These are phyloP conservation scores for Gryllus bimaculatus DNA, from an alignment of 1,140 invertebrate genomes.

Conservation along the genomic window DNA sequence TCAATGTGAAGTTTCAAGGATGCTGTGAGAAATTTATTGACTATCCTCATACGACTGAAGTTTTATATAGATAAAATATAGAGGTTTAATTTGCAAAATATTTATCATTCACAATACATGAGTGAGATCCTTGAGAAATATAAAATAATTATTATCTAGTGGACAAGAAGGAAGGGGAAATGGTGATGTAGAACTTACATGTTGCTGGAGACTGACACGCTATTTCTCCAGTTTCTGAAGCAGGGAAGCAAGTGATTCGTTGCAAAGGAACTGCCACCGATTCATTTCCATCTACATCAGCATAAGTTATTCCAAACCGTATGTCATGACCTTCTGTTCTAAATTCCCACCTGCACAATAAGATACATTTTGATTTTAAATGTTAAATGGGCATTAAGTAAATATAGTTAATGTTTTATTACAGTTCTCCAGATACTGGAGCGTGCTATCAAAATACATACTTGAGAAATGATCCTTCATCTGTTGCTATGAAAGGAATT, in stretches of 20 bases:
- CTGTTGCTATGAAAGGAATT: conserved; percentile 51
- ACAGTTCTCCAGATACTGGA: not conserved
- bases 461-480: conserved; percentile 56
- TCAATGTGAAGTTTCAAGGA: not conserved
- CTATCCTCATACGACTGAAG: not conserved
- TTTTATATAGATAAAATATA: not conserved
- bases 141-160: not conserved
- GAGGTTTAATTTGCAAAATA: not conserved
- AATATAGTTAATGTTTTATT: not conserved
- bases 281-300: conserved; percentile 50
- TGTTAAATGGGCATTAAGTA: not conserved
- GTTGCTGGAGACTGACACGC: conserved; percentile 63
- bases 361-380: not conserved
- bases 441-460: conserved; percentile 29
- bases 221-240: conserved; percentile 67
- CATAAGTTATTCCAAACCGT: conserved; percentile 66
- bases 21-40: not conserved
- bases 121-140: not conserved
- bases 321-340: conserved; percentile 79
- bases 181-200: conserved; percentile 50
- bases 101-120: not conserved
- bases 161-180: not conserved
- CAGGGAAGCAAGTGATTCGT: conserved; percentile 62
- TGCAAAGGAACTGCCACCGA: conserved; percentile 54
- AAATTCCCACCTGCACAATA: conserved; percentile 70